phyloP scores from a whole-genome alignment of 2,888 invertebrate genomes.

The Darwinula stevensoni region DNA sequence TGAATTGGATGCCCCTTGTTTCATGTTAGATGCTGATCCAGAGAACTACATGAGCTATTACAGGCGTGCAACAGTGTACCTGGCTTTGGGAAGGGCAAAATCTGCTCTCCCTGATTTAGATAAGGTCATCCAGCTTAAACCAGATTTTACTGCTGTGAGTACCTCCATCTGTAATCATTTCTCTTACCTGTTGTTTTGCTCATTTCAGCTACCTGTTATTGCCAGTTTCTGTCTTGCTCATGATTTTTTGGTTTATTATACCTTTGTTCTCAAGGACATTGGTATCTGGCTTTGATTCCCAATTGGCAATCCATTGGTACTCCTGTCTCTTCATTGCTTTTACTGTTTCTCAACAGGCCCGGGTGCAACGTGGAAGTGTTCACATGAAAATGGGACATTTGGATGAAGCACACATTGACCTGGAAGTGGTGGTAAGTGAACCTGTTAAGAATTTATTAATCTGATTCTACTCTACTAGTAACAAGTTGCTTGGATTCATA shows the following conservation, averaged over 20 bases:
- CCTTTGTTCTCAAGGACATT: background rate
- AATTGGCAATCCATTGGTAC: background rate
- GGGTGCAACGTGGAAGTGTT: conserved; percentile 52
- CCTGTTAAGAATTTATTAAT: too few species aligned
- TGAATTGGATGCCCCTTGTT: conserved; percentile 3
- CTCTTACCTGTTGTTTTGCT: background rate
- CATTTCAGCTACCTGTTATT: conserved; percentile 1
- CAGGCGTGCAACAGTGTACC: conserved; percentile 77
- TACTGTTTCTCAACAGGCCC: conserved; percentile 21
- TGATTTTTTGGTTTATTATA: conserved; percentile 4
- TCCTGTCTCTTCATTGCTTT: background rate
- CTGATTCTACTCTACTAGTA: too few species aligned
- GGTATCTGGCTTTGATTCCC: too few species aligned
- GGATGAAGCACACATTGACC: conserved; percentile 49
- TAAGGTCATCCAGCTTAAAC: conserved; percentile 66
- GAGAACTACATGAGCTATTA: conserved; percentile 84
- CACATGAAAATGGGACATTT: conserved; percentile 67
- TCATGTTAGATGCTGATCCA: conserved; percentile 61
- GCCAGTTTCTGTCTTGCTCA: conserved; percentile 3
- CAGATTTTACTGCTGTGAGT: conserved; percentile 70
- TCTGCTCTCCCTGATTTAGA: conserved; percentile 81
- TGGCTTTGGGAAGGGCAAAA: conserved; percentile 81
- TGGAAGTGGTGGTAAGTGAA: conserved; percentile 51
- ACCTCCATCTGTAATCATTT: conserved; percentile 10
- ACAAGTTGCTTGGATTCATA: too few species aligned